Conservation (phyloP, 2,113 vertebrate species). For the Macquaria australasica region DNA sequence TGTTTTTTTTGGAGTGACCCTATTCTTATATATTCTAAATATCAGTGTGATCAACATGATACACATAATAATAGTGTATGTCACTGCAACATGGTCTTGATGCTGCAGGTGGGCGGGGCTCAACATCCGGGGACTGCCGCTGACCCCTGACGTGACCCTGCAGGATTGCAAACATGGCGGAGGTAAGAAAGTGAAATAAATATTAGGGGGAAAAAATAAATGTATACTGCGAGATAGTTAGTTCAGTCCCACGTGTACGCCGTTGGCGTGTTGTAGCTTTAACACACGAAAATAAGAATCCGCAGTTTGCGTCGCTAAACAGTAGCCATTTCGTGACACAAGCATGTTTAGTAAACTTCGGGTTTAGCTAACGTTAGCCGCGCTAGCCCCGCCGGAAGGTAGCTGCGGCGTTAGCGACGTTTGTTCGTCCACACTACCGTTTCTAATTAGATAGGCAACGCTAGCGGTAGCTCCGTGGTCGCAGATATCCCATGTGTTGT, state of each 20-base stretch:
- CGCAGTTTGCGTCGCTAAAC: slow-evolving; percentile 1
- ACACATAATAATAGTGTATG: background rate
- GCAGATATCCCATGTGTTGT: background rate
- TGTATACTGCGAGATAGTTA: background rate
- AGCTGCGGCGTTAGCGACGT: slow-evolving; percentile 62
- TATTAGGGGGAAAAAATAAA: slow-evolving; percentile 69
- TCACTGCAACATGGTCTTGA: background rate
- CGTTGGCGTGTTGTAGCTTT: background rate
- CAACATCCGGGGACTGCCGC: slow-evolving; percentile 78
- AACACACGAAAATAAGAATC: background rate
- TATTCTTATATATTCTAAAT: background rate
- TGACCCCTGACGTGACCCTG: slow-evolving; percentile 82
- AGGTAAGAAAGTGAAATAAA: slow-evolving; percentile 86
- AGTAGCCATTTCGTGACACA: slow-evolving; percentile 21
- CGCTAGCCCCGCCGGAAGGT: slow-evolving; percentile 53
- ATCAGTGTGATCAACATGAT: background rate
- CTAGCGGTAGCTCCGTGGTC: background rate
- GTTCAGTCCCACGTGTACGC: background rate
- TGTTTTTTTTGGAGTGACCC: too few relatives aligned
- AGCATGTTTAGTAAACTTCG: slow-evolving; percentile 79
- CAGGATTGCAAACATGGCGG: slow-evolving; percentile 86
- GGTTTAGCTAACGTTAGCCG: slow-evolving; percentile 75
- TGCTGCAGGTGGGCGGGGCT: slow-evolving; percentile 75
- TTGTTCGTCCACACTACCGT: slow-evolving; percentile 19
- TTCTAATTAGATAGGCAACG: background rate